Base-by-base conservation (phyloP, 2,797 vertebrate species). In the Vireo griseus region DNA sequence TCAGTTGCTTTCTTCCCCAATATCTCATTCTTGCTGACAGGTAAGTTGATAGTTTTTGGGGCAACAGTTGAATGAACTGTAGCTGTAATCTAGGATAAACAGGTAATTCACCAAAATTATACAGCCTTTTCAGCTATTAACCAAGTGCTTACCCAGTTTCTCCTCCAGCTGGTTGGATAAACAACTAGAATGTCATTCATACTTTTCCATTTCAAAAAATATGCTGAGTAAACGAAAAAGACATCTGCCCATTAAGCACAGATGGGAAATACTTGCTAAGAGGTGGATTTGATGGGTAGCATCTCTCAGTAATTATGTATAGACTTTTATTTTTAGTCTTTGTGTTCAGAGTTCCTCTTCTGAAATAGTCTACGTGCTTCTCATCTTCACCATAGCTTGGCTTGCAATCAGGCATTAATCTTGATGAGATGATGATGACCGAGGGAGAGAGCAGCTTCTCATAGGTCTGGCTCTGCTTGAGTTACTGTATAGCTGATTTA, bases 221-320 rank as follows among this genome's bases (percentile, higher is more conserved):
- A 69, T 92, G 91, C 90, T 94, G 95, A 94, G 79, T 96, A 67
- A 86, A 93, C 1, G 33, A 88, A 86, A 95, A 84, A 81, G 69
- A 78, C 89, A 95, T 91, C 91, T 96, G 88, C 75, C 92, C 33
- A 35, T 94, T 91, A 91, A 59, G 55, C 79, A 71, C 84, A 94
- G 86, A 93, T 96, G 91, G 83, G 87, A 94, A 88, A 88, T 86
- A 81, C 77, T 94, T 90, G 85, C 73, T 58, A 94, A 92, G 94
- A 94, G 92, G 79, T 96, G 31, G 82, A 59, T 88, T 92, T 86
- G 82, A 69, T 3, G 59, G 73, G 79, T 78, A 73, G 57, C 37
- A 15, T 81, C 61, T 91, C 93, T 93, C 66, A 88, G 39, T 50
- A 89, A 72, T 96, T 94, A 92, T 92, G 72, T 82, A 78, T 61